phyloP scores from a whole-genome alignment of 2,888 invertebrate genomes.

The Aproaerema taeniolella region DNA sequence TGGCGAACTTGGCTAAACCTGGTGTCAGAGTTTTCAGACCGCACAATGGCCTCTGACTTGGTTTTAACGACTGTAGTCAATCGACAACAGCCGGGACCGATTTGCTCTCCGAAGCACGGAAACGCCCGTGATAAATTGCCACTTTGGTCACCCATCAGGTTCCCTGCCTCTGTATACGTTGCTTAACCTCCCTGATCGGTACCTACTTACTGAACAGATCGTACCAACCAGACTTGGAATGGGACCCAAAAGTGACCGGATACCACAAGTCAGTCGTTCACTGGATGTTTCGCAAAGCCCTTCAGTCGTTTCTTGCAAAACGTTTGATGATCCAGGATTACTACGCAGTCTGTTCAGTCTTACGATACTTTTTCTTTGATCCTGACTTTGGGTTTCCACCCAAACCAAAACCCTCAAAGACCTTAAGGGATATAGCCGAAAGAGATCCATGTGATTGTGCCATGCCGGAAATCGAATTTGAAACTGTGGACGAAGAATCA shows the following conservation, averaged over 20 bases:
- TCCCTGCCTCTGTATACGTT: no score
- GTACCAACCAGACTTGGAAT: constrained; percentile 55
- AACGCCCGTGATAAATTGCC: no score
- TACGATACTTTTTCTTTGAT: constrained; percentile 50
- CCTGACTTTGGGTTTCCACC: constrained; percentile 58
- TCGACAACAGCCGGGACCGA: no score
- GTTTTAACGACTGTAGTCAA: no score
- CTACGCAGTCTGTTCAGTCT: constrained; percentile 30
- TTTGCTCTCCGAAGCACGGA: no score
- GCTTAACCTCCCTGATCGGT: no score
- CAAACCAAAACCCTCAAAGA: constrained; percentile 34
- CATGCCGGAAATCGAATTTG: constrained; percentile 38
- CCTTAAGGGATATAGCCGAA: constrained; percentile 34
- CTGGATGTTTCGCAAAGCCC: constrained; percentile 65
- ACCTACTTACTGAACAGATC: no score
- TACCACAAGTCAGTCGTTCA: constrained; percentile 42
- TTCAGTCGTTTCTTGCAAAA: constrained; percentile 42
- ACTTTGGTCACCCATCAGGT: no score
- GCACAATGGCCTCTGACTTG: no score
- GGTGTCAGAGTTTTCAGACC: no score
- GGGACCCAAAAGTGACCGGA: constrained; percentile 47
- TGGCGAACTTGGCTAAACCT: no score
- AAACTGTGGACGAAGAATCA: constrained; percentile 22
- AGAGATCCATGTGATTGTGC: constrained; percentile 54
- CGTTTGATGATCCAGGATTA: constrained; percentile 35